Base-by-base conservation (phyloP, 2,113 vertebrate genomes). In the Glaucomys volans region DNA sequence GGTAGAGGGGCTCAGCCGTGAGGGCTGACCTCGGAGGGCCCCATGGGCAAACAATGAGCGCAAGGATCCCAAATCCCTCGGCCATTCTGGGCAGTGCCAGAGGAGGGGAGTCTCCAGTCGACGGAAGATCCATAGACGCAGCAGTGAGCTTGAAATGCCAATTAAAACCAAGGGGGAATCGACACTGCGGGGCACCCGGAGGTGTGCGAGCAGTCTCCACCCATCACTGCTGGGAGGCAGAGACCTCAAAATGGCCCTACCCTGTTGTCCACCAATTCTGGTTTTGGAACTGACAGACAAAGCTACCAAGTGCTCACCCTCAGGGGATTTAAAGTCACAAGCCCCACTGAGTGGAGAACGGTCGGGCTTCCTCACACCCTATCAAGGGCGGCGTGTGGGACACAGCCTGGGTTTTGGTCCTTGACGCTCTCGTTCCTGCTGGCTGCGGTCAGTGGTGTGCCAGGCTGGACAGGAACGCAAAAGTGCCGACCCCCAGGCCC, bases 1-100 rank as follows among this genome's bases (percentile, higher is more conserved):
- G 59, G 26, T 0, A 7, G 17, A 54, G 26, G 47, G 32, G n/a
- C 35, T 1, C 30, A 5, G n/a, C 5, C 16, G 18, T 40, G 9
- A 18, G n/a, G 28, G 26, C 66, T 40, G 5, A 57, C 20, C 20
- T 57, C 54, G 8, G 54, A 2, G 18, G 6, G 17, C 7, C 28
- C n/a, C n/a, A n/a, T 44, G 67, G 50, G 35, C 40, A 4, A 62
- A 42, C 20, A 54, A 50, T 40, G 64, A 24, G 24, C 59, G n/a
- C 7, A 8, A 24, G 9, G n/a, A 52, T 42, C 67, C 32, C 1
- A 0, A 4, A 5, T 8, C 37, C 3, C 72, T 59, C 50, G 24
- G 50, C 35, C 35, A 57, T 24, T 35, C 50, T 4, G 40, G 11
- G 14, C 42, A 11, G 30, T 3, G 35, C 52, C 42, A 28, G 1